A percentile compares a stretch with the other conserved stretches of the same genome.
Conservation (phyloP, 2,113 vertebrate genomes). For the Anolis carolinensis region DNA sequence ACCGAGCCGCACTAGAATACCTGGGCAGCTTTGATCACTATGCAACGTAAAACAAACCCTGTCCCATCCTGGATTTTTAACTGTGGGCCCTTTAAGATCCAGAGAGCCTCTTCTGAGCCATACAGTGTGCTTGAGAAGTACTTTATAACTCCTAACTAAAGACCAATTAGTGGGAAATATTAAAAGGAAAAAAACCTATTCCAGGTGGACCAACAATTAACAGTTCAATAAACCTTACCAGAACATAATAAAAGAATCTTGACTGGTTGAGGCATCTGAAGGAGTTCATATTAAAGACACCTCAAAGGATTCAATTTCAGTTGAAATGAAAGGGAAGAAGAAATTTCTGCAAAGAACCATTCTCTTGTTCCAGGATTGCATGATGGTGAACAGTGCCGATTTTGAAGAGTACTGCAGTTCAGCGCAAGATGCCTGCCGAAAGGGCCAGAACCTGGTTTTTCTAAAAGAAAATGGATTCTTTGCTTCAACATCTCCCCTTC, state of each 20-base stretch:
- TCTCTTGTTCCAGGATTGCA: slow-evolving; percentile 76
- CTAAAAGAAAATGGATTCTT: slow-evolving; percentile 75
- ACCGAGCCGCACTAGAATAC: slow-evolving; percentile 97
- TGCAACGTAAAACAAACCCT: slow-evolving; percentile 92
- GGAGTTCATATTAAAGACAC: slow-evolving; percentile 83
- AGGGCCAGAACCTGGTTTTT: slow-evolving; percentile 72
- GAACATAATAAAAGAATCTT: slow-evolving; percentile 82
- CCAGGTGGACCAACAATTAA: slow-evolving; percentile 96
- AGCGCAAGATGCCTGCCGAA: slow-evolving; percentile 76
- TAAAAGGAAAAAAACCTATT: slow-evolving; percentile 81
- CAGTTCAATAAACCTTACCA: slow-evolving; percentile 82
- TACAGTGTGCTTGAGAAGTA: slow-evolving; percentile 98
- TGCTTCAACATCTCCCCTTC: slow-evolving; percentile 78
- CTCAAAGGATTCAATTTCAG: slow-evolving; percentile 85
- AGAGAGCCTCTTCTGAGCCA: slow-evolving; percentile 99
- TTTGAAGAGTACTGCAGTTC: slow-evolving; percentile 74
- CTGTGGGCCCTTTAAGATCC: slow-evolving; percentile 91
- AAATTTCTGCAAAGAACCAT: slow-evolving; percentile 80
- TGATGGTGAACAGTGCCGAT: slow-evolving; percentile 77
- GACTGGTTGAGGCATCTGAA: slow-evolving; percentile 85
- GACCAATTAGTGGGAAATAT: slow-evolving; percentile 92
- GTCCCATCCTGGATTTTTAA: slow-evolving; percentile 82
- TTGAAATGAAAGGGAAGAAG: slow-evolving; percentile 80
- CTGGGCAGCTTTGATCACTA: slow-evolving; percentile 99
- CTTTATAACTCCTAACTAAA: slow-evolving; percentile 97